phyloP scores from a whole-genome alignment of 2,888 invertebrate genomes.

The Pasiphila rectangulata region DNA sequence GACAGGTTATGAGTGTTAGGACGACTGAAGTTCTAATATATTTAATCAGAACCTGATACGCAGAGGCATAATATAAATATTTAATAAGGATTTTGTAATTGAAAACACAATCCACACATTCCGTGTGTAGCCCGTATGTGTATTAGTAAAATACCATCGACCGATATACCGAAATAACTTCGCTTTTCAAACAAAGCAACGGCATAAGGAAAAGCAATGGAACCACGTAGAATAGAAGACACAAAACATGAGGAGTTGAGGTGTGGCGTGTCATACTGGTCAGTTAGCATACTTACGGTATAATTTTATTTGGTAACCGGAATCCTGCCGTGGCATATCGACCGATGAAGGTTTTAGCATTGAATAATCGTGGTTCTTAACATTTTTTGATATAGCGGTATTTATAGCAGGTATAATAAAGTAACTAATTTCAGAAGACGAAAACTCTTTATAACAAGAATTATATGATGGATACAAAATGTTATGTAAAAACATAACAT shows the following conservation, averaged over 20 bases:
- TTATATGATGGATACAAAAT: not conserved
- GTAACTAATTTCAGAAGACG: no score
- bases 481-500: not conserved
- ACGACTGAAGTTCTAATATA: no score
- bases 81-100: no score
- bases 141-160: constrained; percentile 18
- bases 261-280: constrained; percentile 47
- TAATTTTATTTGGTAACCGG: constrained; percentile 46
- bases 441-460: no score
- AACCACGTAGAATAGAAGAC: constrained; percentile 39
- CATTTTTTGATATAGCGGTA: not conserved
- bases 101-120: no score
- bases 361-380: not conserved
- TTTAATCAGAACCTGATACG: no score
- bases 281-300: constrained; percentile 40
- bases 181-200: constrained; percentile 3
- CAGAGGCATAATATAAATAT: no score
- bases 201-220: constrained; percentile 29
- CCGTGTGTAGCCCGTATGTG: constrained; percentile 3
- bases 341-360: constrained; percentile 9
- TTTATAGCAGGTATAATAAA: no score
- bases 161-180: constrained; percentile 14
- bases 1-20: no score
- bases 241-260: constrained; percentile 32
- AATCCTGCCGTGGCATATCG: constrained; percentile 52